These are phyloP conservation scores for Synanthedon vespiformis DNA, from an alignment of 2,888 invertebrate species.

Conservation along the genomic window DNA sequence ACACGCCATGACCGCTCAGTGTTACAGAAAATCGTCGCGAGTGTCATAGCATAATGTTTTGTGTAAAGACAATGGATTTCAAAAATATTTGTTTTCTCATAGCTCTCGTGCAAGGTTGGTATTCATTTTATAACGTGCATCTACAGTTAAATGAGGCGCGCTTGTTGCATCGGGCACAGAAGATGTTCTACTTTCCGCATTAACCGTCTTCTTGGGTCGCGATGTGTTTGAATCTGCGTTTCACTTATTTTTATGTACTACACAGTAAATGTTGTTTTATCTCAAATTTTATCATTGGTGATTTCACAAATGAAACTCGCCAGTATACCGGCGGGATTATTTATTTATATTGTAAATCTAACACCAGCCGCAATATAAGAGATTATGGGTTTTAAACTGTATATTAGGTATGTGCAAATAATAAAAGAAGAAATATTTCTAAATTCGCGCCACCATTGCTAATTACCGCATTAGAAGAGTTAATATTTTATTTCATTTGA, in stretches of 20 bases:
- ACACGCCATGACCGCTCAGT: conserved; percentile 35
- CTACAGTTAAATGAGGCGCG: neutral
- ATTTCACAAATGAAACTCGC: too few relatives aligned
- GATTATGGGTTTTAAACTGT: too few relatives aligned
- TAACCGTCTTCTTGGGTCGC: neutral
- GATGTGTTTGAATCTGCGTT: neutral
- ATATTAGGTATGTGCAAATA: too few relatives aligned
- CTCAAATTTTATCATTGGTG: too few relatives aligned
- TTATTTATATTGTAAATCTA: too few relatives aligned
- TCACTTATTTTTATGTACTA: neutral
- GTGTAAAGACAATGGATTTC: conserved; percentile 50
- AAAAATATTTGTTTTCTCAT: conserved; percentile 24
- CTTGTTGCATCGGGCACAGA: neutral
- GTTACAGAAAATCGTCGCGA: conserved; percentile 32
- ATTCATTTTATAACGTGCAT: neutral
- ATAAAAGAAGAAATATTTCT: too few relatives aligned
- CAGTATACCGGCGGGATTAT: too few relatives aligned
- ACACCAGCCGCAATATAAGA: too few relatives aligned
- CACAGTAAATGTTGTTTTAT: too few relatives aligned
- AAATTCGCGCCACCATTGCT: too few relatives aligned
- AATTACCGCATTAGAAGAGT: too few relatives aligned
- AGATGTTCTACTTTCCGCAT: neutral
- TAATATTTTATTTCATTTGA: too few relatives aligned
- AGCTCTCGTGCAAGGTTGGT: conserved; percentile 33
- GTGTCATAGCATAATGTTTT: conserved; percentile 29